Base-by-base conservation (phyloP, 2,113 vertebrate genomes). In the Psophia crepitans region DNA sequence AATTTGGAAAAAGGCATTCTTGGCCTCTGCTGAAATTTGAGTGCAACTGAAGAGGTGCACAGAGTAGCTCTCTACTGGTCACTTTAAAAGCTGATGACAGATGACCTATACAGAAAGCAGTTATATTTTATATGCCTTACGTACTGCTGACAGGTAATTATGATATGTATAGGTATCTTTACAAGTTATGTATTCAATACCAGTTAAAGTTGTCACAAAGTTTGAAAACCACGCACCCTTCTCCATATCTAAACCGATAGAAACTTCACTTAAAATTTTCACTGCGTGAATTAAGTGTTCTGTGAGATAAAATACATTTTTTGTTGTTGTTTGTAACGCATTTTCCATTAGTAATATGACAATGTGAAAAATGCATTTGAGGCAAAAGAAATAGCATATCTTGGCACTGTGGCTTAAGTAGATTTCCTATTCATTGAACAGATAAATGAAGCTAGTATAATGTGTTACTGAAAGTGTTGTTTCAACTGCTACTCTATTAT, bases 341-440 rank as follows among this genome's bases (percentile, higher is more conserved):
- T 94, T 97, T 96, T 93, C 74, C 90, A 95, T 98, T 96, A 98
- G 87, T 76, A 92, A 9, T 33, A 90, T 96, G 81, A 86, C 91
- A 97, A 96, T 39, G 75, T 96, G 96, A 97, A 97, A 98, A 98
- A 98, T 97, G 91, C 56, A 96, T 97, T 95, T 96, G 68, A 97
- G 69, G 68, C 93, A 88, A 95, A 98, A 97, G 93, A 96, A 97
- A 97, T 87, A 95, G 87, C 65, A 56, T 93, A 96, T 97, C 93
- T 93, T 97, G 88, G 85, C 94, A 97, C 57, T 90, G 68, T 80
- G 94, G 81, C 85, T 97, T 98, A 98, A 98, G 97, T 96, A 97
- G 96, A 95, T 98, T 98, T 98, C 96, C 93, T 98, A 97, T 96
- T 98, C 97, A 98, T 94, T 98, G 97, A 98, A 97, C 96, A 98